Base-by-base conservation (phyloP, 2,797 vertebrate genomes). In the Tachyglossus aculeatus region DNA sequence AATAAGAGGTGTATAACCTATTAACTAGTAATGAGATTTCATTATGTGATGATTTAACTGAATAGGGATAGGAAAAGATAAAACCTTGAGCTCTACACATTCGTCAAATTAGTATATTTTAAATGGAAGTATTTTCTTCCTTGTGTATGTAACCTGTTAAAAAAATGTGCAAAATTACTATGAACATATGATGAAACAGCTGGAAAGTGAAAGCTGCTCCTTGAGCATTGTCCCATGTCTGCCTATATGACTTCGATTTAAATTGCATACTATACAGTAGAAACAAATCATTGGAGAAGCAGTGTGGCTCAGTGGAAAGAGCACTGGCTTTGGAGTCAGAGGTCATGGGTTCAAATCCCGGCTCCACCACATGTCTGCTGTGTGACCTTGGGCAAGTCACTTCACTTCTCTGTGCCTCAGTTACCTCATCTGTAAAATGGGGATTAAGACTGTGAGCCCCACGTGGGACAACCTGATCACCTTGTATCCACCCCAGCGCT, bases 81-180 rank as follows among this genome's bases (percentile, higher is more conserved):
- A 41, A 70, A 69, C 32, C 3, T 71, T 34, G 24, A 44, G 33
- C 63, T 44, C 22, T 14, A 44, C 33, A 32, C n/a, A 25, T 5
- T 58, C 33, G 59, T 45, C 45, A 54, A 43, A 60, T 41, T 53
- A 48, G 22, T 45, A 71, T 48, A 38, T 18, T 57, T 52, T 73
- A 56, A 76, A 44, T 32, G 70, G 24, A 78, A 70, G 13, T 36
- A 24, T 47, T 83, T 39, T 59, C 29, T 22, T 15, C 43, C 43
- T 25, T 55, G 48, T 0, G 0, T 22, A 64, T n/a, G 40, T 43
- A 67, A 22, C 14, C 50, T 1, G 4, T 37, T 66, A 32, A 78
- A 31, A 59, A 88, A 83, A 58, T 39, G 36, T 2, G 16, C 32
- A 61, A 18, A 67, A 79, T 74, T 79, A 52, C 22, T 40, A 16